phyloP scores from a whole-genome alignment of 2,888 invertebrate species.

The Penaeus monodon region DNA sequence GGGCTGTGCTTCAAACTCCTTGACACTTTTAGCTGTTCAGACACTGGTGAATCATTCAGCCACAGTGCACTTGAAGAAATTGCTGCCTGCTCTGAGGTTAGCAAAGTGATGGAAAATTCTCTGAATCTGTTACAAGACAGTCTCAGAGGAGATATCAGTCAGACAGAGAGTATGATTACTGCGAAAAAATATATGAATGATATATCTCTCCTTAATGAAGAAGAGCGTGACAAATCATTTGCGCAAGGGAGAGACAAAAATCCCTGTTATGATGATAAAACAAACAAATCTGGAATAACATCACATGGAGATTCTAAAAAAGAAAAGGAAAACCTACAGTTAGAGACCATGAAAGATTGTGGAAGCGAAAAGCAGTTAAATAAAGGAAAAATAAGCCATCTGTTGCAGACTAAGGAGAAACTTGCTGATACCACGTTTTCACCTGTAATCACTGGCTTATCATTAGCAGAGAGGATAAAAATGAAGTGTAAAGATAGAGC shows the following conservation, averaged over 20 bases:
- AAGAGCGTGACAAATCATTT: background rate
- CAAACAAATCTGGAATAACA: background rate
- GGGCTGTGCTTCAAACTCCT: background rate
- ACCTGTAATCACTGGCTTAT: slow-evolving; percentile 7
- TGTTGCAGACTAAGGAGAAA: background rate
- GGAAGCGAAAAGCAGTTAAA: background rate
- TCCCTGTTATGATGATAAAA: background rate
- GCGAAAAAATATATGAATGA: too few species aligned
- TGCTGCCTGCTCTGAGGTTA: too few species aligned
- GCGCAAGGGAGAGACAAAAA: too few species aligned
- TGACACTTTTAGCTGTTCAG: background rate
- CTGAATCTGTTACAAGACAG: background rate
- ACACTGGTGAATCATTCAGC: background rate
- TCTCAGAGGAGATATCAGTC: background rate
- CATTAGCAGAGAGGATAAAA: slow-evolving; percentile 27
- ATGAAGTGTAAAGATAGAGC: slow-evolving; percentile 8
- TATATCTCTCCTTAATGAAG: background rate
- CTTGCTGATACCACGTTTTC: slow-evolving; percentile 16
- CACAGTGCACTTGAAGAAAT: background rate
- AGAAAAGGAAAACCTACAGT: too few species aligned
- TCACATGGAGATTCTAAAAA: too few species aligned
- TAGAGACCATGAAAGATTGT: too few species aligned
- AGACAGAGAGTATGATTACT: background rate
- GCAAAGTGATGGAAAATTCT: background rate
- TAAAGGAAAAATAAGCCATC: background rate